Conservation (phyloP, 2,113 vertebrate genomes). For the Puma concolor region DNA sequence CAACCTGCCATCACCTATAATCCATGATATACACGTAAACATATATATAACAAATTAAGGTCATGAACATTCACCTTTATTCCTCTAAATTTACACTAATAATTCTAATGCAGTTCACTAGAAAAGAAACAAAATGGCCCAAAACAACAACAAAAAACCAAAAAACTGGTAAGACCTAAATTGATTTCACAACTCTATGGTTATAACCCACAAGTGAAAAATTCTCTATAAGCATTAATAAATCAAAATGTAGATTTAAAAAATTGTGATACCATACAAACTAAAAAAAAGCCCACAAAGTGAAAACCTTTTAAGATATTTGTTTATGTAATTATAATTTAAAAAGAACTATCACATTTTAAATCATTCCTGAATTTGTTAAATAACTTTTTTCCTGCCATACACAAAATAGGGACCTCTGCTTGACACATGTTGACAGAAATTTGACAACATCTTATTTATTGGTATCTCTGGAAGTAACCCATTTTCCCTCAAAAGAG, state of each 20-base stretch:
- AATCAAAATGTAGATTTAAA: conserved; percentile 1
- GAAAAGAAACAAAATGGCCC: neutral
- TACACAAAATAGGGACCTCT: neutral
- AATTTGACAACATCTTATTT: conserved; percentile 25
- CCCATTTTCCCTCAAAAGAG: neutral
- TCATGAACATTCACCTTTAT: neutral
- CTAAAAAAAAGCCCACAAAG: neutral
- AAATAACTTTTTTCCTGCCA: neutral
- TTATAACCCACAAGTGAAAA: neutral
- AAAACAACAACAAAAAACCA: neutral
- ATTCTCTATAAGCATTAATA: neutral
- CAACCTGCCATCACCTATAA: neutral
- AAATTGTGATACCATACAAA: neutral
- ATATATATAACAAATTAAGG: neutral
- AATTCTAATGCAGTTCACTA: neutral
- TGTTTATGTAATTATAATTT: neutral
- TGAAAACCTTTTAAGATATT: neutral
- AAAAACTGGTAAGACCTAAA: neutral
- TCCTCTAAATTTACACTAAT: neutral
- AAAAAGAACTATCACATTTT: neutral
- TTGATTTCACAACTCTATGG: neutral
- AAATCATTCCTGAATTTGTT: neutral
- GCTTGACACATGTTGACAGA: conserved; percentile 2
- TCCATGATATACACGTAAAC: neutral
- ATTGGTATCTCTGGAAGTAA: neutral